Evolutionary conservation across 1,140 invertebrate species (phyloP), one percentile per base, ranked within the genome.

Genomic region (Phymastichus coffea): DNA sequence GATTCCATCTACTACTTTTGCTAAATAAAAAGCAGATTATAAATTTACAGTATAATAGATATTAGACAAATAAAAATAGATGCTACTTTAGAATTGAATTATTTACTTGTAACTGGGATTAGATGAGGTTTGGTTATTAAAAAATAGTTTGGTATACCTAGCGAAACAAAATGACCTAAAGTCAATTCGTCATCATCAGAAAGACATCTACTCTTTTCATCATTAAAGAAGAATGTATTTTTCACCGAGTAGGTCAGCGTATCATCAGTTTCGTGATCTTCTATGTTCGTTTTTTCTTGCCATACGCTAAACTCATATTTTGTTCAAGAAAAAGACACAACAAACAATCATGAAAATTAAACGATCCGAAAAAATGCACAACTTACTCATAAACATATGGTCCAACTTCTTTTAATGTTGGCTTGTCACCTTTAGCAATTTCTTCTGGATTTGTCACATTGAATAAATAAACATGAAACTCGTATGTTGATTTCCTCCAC

Each of bases 401-500:
- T 44, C 90, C 90, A 10, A 91, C 67, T 83, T 92, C 87, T 66
- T 89, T 78, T 0, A 92, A 63, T 4, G 83, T 82, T 0, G 89
- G 88, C 37, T 88, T 88, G 0, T 69, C 84, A 1, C 93, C 93
- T 26, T 84, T 78, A 56, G 84, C 73, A 2, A 95, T 85, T 52
- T 91, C 92, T 0, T 84, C 80, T 0, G 85, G 82, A 80, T 97
- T 97, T 1, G 89, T 90, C 4, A 94, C 82, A 70, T 95, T 92
- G 73, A 94, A 96, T n/a, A 96, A 68, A 64, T 90, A 94, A 52
- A 95, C 80, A 71, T 88, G 89, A 65, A 90, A 89, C 59, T 87
- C 83, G n/a, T 91, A 66, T 0, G 88, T 81, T 64, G 91, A 84
- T 0, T 84, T 83, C 19, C 81, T 73, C 87, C 89, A 92, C 65